A percentile compares a stretch with the other conserved stretches of the same genome.
phyloP scores from a whole-genome alignment of 1,140 invertebrate genomes.

The Coptotermes formosanus region DNA sequence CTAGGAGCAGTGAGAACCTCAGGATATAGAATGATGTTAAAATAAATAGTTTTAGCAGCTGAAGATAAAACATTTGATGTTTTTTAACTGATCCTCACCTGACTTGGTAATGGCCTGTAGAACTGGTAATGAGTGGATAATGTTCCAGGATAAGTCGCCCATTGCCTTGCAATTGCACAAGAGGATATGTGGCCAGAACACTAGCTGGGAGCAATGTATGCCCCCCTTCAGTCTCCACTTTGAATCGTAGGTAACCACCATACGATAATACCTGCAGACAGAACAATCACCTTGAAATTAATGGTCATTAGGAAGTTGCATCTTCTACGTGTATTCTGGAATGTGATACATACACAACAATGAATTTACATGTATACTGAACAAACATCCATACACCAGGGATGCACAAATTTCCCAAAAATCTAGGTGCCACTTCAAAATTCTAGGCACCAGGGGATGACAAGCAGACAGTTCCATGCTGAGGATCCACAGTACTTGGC shows the following conservation, averaged over 20 bases:
- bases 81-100: conserved; percentile 47
- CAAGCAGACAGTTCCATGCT: too few relatives aligned
- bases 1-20: neutral
- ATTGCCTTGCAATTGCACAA: conserved; percentile 80
- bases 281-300: too few relatives aligned
- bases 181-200: conserved; percentile 67
- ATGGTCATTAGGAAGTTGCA: too few relatives aligned
- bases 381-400: too few relatives aligned
- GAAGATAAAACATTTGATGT: neutral
- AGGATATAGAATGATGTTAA: conserved; percentile 25
- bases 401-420: too few relatives aligned
- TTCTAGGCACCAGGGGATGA: too few relatives aligned
- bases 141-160: conserved; percentile 71
- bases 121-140: conserved; percentile 52
- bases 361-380: too few relatives aligned
- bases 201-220: conserved; percentile 53
- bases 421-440: too few relatives aligned
- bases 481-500: too few relatives aligned
- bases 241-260: conserved; percentile 84
- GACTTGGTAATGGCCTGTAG: conserved; percentile 59
- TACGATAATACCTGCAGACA: conserved; percentile 76
- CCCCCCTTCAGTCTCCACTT: conserved; percentile 65
- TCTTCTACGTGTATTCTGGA: too few relatives aligned
- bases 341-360: too few relatives aligned
- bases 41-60: too few relatives aligned